Conservation (phyloP, 1,140 invertebrate genomes). For the Drosophila asahinai region DNA sequence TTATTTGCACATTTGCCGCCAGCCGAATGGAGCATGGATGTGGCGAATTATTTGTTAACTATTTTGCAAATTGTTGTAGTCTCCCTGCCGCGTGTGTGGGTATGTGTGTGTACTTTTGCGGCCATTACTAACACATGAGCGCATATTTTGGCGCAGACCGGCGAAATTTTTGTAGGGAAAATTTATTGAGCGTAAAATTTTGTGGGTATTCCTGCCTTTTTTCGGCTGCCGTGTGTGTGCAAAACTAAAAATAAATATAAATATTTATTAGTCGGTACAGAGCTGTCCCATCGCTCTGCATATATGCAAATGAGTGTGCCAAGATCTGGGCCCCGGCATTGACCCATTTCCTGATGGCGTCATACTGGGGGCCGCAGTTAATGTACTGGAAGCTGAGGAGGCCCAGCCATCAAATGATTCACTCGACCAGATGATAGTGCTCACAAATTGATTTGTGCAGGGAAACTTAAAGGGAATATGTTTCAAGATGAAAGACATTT, state of each 20-base stretch:
- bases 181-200: constrained; percentile 82
- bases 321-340: constrained; percentile 48
- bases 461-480: not conserved
- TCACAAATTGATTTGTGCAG: constrained; percentile 3
- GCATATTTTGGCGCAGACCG: constrained; percentile 66
- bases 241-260: constrained; percentile 82
- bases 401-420: constrained; percentile 55
- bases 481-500: not conserved
- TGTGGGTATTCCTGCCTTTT: constrained; percentile 54
- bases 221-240: constrained; percentile 37
- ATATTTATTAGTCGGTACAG: constrained; percentile 72
- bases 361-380: constrained; percentile 33
- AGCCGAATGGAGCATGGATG: constrained; percentile 5
- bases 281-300: constrained; percentile 46
- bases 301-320: constrained; percentile 65
- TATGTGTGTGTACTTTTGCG: constrained; percentile 2
- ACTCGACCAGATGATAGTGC: constrained; percentile 43
- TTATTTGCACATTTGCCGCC: constrained; percentile 47
- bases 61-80: constrained; percentile 35
- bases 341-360: constrained; percentile 55
- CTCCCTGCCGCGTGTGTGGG: not conserved
- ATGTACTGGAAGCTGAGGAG: constrained; percentile 32
- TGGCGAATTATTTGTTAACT: constrained; percentile 58
- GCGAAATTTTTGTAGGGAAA: constrained; percentile 52
- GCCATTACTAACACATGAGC: constrained; percentile 77